phyloP scores from a whole-genome alignment of 1,140 invertebrate species.

The Drosophila nebulosa region DNA sequence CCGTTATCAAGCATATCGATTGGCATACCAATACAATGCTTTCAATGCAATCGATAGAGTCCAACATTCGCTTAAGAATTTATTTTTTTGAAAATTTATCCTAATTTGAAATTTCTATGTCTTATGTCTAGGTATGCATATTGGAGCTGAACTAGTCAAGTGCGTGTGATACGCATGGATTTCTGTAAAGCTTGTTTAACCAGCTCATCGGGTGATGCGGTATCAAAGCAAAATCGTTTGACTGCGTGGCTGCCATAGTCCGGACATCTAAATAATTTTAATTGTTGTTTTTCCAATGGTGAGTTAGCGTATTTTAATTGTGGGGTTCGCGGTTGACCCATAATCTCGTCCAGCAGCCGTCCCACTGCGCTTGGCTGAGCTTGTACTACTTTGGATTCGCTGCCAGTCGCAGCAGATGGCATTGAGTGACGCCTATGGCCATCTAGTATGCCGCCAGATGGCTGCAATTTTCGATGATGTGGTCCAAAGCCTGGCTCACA shows the following conservation, averaged over 20 bases:
- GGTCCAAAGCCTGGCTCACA: conserved; percentile 31
- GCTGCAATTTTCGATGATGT: not conserved
- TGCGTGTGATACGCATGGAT: conserved; percentile 49
- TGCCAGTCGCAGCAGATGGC: not conserved
- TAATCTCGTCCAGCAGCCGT: conserved; percentile 31
- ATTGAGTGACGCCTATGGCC: not conserved
- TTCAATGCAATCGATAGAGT: not conserved
- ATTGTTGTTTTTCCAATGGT: conserved; percentile 22
- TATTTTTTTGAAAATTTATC: not conserved
- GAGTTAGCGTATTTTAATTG: conserved; percentile 38
- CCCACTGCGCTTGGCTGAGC: conserved; percentile 38
- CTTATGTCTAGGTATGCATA: not conserved
- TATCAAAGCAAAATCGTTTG: conserved; percentile 65
- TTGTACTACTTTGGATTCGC: not conserved
- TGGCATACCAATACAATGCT: not conserved
- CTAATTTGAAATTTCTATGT: not conserved
- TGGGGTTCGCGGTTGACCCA: conserved; percentile 36
- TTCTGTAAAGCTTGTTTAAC: conserved; percentile 59
- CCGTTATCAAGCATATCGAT: not conserved
- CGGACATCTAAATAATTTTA: conserved; percentile 35
- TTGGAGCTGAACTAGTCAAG: conserved; percentile 16
- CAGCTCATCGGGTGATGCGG: conserved; percentile 68
- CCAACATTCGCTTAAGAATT: not conserved
- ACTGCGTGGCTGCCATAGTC: conserved; percentile 49
- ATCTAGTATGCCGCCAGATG: not conserved